Percentiles rank a stretch among this genome's conserved stretches.
Evolutionary conservation across 23 tunicate species (phyloP).

Genomic region (Diplosoma virens): DNA sequence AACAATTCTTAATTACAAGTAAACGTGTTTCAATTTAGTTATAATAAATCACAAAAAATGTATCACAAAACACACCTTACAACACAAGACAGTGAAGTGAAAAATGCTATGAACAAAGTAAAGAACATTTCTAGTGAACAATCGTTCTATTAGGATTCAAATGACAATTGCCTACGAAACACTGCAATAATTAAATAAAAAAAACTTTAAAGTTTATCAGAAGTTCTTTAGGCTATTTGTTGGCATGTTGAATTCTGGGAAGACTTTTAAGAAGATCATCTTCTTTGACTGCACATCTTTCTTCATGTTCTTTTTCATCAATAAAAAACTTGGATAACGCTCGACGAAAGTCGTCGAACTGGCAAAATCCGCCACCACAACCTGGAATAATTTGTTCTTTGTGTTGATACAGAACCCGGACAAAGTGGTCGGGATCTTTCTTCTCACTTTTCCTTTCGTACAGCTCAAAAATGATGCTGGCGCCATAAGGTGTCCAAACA

Average conservation of each 20-base stretch:
- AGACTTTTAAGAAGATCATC: conserved; percentile 39
- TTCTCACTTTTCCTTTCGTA: conserved; percentile 3
- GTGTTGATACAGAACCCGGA: conserved; percentile 43
- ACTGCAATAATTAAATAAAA: too few species aligned
- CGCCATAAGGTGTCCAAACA: conserved; percentile 70
- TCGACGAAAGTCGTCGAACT: conserved; percentile 27
- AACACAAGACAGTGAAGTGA: too few species aligned
- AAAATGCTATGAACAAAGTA: too few species aligned
- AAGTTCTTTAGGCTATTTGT: not conserved
- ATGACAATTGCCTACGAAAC: too few species aligned
- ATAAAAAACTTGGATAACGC: conserved; percentile 32
- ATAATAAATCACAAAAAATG: too few species aligned
- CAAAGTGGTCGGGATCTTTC: conserved; percentile 28
- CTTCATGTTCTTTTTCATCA: not conserved
- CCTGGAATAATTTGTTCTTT: conserved; percentile 28
- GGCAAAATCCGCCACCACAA: conserved; percentile 34
- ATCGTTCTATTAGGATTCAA: too few species aligned
- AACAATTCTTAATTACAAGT: too few species aligned
- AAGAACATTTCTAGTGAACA: too few species aligned
- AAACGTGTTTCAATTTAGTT: too few species aligned
- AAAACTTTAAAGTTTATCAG: too few species aligned
- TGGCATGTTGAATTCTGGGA: not conserved
- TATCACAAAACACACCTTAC: too few species aligned
- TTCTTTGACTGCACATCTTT: conserved; percentile 26
- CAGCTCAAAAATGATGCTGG: conserved; percentile 58